These are phyloP conservation scores for Nesospiza acunhae DNA, from an alignment of 2,113 vertebrate genomes.

Conservation along the genomic window DNA sequence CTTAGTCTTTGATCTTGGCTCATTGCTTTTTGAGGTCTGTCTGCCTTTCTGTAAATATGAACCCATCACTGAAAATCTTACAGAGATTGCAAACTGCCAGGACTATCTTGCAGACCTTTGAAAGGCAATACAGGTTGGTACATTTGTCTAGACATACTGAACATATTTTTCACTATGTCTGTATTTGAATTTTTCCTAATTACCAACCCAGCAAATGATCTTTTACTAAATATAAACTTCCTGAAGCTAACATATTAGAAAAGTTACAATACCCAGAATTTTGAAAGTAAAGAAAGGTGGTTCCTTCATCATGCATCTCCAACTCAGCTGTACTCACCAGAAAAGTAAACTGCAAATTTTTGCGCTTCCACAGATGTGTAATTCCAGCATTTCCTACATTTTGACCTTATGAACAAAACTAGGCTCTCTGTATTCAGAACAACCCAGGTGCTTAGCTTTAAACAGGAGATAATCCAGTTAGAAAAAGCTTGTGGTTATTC, in stretches of 20 bases:
- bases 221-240: background rate
- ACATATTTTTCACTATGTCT: background rate
- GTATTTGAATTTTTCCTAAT: background rate
- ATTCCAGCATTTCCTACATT: background rate
- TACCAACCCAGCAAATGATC: background rate
- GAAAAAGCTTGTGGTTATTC: background rate
- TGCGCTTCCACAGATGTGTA: background rate
- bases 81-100: background rate
- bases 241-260: background rate
- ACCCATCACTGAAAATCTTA: background rate
- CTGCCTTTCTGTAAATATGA: background rate
- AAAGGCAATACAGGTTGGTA: background rate
- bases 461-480: conserved; percentile 26
- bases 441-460: background rate
- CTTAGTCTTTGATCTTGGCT: background rate
- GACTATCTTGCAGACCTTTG: background rate
- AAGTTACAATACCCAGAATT: background rate
- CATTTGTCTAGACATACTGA: background rate
- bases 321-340: background rate
- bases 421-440: fast-evolving
- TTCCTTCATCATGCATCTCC: background rate
- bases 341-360: background rate
- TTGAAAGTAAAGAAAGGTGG: background rate
- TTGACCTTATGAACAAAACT: background rate
- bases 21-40: background rate